A percentile compares a stretch with the other conserved stretches of the same genome.
These are phyloP conservation scores for Trypoxylon attenuatum DNA, from an alignment of 2,888 invertebrate genomes.

Conservation along the genomic window DNA sequence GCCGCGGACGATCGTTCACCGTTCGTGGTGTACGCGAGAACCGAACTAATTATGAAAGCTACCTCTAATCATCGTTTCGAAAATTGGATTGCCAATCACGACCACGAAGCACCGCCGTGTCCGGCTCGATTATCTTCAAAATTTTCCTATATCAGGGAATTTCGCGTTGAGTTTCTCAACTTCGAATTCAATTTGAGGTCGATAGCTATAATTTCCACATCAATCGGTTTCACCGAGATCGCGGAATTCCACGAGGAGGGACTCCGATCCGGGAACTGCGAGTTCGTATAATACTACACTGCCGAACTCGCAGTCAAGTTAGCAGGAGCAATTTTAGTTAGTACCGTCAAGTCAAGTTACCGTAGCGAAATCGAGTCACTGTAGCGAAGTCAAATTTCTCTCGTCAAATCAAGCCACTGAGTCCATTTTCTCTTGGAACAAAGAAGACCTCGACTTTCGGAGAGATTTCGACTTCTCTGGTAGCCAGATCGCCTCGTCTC, in stretches of 20 bases:
- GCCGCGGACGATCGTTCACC: no score
- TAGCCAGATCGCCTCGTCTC: no score
- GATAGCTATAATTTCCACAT: background rate
- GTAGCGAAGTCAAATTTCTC: slow-evolving; percentile 19
- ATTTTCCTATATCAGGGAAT: slow-evolving; percentile 14
- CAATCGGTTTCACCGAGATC: background rate
- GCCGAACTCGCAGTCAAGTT: slow-evolving; percentile 9
- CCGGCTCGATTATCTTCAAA: slow-evolving; percentile 24
- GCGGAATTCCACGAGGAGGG: background rate
- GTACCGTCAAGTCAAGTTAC: slow-evolving; percentile 30
- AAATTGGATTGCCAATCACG: slow-evolving; percentile 25
- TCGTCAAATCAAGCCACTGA: no score
- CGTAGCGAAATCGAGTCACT: slow-evolving; percentile 24
- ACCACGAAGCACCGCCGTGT: slow-evolving; percentile 18
- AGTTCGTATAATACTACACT: no score
- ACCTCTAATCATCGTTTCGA: slow-evolving; percentile 34
- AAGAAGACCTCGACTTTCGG: no score
- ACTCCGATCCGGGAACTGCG: background rate
- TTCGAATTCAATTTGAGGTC: no score
- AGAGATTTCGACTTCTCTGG: no score
- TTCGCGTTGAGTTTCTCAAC: no score
- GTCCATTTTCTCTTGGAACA: no score
- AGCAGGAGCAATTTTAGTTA: background rate
- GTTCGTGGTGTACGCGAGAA: slow-evolving; percentile 12
- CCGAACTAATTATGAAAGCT: slow-evolving; percentile 35